Conservation (phyloP, 2,797 vertebrate genomes). For the Aplochiton taeniatus region DNA sequence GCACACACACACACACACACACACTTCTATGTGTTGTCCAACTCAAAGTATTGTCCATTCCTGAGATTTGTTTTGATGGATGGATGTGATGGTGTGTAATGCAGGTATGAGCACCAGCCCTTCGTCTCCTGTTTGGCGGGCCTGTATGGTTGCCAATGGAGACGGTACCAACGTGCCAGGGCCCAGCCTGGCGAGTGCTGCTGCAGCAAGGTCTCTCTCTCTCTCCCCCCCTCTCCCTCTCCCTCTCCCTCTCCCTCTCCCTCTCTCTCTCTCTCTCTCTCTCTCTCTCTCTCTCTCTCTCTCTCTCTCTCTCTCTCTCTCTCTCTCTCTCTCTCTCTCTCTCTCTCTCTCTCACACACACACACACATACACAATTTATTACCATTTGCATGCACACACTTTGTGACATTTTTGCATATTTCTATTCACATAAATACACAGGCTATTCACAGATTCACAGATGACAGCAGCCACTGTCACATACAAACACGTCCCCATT, state of each 20-base stretch:
- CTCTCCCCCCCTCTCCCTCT: too few relatives aligned
- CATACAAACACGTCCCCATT: neutral
- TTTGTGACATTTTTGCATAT: too few relatives aligned
- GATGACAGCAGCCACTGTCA: neutral
- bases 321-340: too few relatives aligned
- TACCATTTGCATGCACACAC: neutral
- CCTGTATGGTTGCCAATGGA: constrained; percentile 89
- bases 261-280: too few relatives aligned
- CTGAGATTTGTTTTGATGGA: neutral
- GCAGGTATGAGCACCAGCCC: constrained; percentile 79
- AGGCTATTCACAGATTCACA: neutral
- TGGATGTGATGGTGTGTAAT: neutral
- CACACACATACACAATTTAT: constrained; percentile 25
- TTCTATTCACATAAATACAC: neutral
- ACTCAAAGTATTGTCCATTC: neutral
- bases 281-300: too few relatives aligned
- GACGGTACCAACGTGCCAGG: constrained; percentile 77
- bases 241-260: too few relatives aligned
- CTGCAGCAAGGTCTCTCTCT: constrained; percentile 80
- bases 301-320: too few relatives aligned
- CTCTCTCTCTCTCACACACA: constrained; percentile 29
- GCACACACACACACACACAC: neutral
- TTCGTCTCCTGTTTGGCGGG: constrained; percentile 87
- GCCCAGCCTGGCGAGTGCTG: constrained; percentile 83
- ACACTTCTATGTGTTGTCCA: neutral